phyloP scores from a whole-genome alignment of 2,113 vertebrate genomes.

The Redunca redunca region DNA sequence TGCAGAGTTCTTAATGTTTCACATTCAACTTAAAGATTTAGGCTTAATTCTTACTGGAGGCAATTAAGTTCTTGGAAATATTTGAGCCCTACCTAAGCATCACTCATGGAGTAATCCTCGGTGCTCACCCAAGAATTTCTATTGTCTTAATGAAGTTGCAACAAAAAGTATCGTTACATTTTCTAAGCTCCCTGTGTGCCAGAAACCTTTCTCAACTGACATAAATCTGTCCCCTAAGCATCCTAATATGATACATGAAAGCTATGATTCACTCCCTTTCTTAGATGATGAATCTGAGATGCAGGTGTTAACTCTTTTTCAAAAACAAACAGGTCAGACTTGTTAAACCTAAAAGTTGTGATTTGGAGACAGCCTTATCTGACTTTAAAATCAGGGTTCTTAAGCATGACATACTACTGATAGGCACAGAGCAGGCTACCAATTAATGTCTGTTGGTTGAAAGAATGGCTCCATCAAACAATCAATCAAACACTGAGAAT shows the following conservation, averaged over 20 bases:
- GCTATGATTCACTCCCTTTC: background rate
- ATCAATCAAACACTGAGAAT: background rate
- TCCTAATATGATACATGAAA: background rate
- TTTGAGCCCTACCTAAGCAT: background rate
- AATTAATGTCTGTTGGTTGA: constrained; percentile 3
- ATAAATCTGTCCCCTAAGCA: background rate
- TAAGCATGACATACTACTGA: background rate
- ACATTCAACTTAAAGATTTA: background rate
- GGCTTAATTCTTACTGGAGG: background rate
- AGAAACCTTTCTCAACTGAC: background rate
- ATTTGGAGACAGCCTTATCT: background rate
- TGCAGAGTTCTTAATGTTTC: background rate
- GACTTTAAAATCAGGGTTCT: background rate
- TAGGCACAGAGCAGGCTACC: background rate
- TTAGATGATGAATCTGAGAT: background rate
- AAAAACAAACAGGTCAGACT: background rate
- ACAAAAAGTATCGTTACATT: background rate
- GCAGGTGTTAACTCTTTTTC: background rate
- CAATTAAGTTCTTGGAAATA: background rate
- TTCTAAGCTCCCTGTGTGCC: background rate
- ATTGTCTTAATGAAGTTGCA: background rate
- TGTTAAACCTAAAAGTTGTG: background rate
- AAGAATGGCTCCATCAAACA: background rate
- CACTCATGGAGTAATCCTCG: background rate
- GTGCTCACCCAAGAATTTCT: background rate